Base-by-base conservation (phyloP, 1,140 invertebrate genomes). In the Copidosoma floridanum region DNA sequence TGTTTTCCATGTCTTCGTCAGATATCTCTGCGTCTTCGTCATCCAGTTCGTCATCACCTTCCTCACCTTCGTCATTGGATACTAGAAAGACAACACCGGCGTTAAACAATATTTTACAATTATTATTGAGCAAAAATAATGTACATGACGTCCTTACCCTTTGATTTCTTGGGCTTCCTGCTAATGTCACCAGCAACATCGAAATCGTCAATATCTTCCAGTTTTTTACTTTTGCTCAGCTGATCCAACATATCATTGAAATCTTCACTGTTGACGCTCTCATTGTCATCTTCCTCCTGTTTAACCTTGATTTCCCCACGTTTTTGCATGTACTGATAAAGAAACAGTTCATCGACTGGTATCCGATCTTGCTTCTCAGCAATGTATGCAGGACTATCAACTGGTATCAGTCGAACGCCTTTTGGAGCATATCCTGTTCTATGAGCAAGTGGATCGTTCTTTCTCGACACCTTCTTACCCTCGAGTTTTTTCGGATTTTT, bases 401-500 rank as follows among this genome's bases (percentile, higher is more conserved):
- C 85, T 5, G 87, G 74, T 7, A 92, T 58, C 41, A 83, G 79
- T 65, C 82, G 81, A 26, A 86, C 52, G 37, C 89, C 86, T 69
- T 78, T 81, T 3, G 89, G 85, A 64, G 71, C 73, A 74, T 87
- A 88, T 60, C 85, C 83, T 65, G 85, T 82, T 41, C 86, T 58
- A 44, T 69, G 67, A 7, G 75, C 71, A 3, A 79, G 50, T 5
- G 77, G 77, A 65, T 76, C 74, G 10, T 71, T 71, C 7, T 67
- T 75, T 20, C 69, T 79, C 5, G 67, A 60, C 20, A 74, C 26
- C 54, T 68, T 65, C 68, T 71, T 64, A 21, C 77, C 73, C 69
- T 79, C 77, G 1, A 83, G 56, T 61, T 88, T 89, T 76, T 98
- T 98, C 0, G 96, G 94, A 83, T 99, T 99, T 76, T 96, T 94